These are phyloP conservation scores for Barypeithes pellucidus DNA, from an alignment of 2,888 invertebrate species.

Conservation along the genomic window DNA sequence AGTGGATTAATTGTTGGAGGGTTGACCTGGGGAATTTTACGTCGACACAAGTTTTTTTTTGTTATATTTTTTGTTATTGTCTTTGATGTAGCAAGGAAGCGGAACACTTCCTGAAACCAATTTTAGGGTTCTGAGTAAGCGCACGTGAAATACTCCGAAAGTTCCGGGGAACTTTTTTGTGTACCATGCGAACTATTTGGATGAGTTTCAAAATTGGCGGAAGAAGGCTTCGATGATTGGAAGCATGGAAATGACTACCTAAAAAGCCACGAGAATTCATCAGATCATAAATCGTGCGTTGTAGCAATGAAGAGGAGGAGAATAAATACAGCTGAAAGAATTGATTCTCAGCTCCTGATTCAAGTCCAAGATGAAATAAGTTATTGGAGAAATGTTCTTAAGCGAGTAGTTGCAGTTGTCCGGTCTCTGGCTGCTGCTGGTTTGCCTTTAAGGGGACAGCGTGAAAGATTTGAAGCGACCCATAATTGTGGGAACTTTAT, in stretches of 20 bases:
- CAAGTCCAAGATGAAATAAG: constrained; percentile 46
- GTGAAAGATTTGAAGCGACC: too few relatives aligned
- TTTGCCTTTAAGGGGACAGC: constrained; percentile 54
- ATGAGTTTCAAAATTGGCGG: background rate
- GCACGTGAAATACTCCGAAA: background rate
- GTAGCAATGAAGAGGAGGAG: background rate
- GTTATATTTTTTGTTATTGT: too few relatives aligned
- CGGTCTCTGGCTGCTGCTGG: constrained; percentile 53
- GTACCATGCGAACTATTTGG: background rate
- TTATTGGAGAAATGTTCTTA: constrained; percentile 58
- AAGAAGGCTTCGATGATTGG: constrained; percentile 6
- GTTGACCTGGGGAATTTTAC: too few relatives aligned
- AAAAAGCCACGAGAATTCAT: constrained; percentile 7
- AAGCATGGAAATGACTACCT: constrained; percentile 1
- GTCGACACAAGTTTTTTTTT: too few relatives aligned
- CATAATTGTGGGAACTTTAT: too few relatives aligned
- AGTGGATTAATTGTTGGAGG: too few relatives aligned
- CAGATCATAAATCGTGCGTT: constrained; percentile 9
- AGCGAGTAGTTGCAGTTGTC: constrained; percentile 56
- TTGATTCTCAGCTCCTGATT: constrained; percentile 34
- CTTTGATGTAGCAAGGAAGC: too few relatives aligned
- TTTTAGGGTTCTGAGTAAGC: background rate
- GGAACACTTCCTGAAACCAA: background rate
- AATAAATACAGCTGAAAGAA: constrained; percentile 17
- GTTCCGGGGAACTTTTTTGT: background rate